Conservation (phyloP, 1,140 invertebrate species). For the Achroia grisella region DNA sequence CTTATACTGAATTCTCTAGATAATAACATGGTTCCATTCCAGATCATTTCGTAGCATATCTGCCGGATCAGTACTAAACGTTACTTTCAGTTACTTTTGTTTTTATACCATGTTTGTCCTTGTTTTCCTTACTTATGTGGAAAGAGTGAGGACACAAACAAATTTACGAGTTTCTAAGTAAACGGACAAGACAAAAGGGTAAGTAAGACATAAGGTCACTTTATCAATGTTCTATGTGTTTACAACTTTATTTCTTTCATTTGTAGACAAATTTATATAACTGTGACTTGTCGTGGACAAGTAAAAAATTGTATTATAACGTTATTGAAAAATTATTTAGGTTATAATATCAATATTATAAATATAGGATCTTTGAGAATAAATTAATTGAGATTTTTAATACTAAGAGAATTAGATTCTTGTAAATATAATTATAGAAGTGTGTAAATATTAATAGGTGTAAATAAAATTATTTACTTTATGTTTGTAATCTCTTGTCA, state of each 20-base stretch:
- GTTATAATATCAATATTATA: conserved; percentile 4
- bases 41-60: neutral
- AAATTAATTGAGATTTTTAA: conserved; percentile 7
- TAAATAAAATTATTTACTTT: conserved; percentile 22
- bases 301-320: conserved; percentile 16
- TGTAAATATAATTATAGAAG: conserved; percentile 22
- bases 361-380: conserved; percentile 7
- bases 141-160: conserved; percentile 11
- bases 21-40: neutral
- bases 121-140: conserved; percentile 12
- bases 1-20: too few relatives aligned
- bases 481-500: conserved; percentile 26
- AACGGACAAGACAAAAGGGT: conserved; percentile 14
- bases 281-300: conserved; percentile 19
- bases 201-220: conserved; percentile 6
- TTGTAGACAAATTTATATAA: conserved; percentile 6
- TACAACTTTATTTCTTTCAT: neutral
- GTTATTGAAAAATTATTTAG: conserved; percentile 15
- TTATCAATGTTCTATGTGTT: conserved; percentile 1
- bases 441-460: conserved; percentile 25
- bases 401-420: conserved; percentile 10
- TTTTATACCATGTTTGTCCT: conserved; percentile 10
- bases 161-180: conserved; percentile 18
- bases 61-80: conserved; percentile 10
- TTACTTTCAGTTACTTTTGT: conserved; percentile 8